phyloP scores from a whole-genome alignment of 2,113 vertebrate genomes.

The Pomatorhinus ruficollis region DNA sequence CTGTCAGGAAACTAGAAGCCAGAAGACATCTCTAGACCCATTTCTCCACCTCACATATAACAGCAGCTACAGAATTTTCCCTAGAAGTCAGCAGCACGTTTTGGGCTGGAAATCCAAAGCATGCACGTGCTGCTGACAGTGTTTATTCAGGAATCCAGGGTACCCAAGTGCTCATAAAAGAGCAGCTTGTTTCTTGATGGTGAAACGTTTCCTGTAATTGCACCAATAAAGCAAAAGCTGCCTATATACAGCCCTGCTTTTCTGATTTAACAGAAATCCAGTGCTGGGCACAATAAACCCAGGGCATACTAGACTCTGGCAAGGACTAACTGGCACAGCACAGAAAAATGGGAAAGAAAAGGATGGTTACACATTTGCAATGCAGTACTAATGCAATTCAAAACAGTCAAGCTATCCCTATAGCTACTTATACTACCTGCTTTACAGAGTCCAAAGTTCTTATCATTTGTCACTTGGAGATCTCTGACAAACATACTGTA shows the following conservation, averaged over 20 bases:
- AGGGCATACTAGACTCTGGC: neutral
- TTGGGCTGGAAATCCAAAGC: neutral
- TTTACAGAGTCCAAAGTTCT: neutral
- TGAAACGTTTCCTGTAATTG: neutral
- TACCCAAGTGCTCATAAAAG: neutral
- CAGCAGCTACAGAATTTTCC: neutral
- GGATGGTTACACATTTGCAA: neutral
- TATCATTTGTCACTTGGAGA: neutral
- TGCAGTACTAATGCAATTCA: neutral
- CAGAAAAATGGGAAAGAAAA: neutral
- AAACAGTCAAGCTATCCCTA: neutral
- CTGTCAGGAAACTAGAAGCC: neutral
- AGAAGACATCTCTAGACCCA: neutral
- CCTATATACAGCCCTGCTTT: neutral
- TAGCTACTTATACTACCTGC: neutral
- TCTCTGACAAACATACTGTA: neutral
- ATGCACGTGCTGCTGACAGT: rapidly evolving
- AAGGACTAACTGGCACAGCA: neutral
- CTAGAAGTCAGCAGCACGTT: neutral
- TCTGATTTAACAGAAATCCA: neutral
- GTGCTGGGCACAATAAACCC: neutral
- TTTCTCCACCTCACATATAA: neutral
- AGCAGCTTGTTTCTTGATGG: neutral
- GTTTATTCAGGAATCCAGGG: neutral
- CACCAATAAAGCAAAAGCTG: neutral